A percentile compares a stretch with the other conserved stretches of the same genome.
phyloP scores from a whole-genome alignment of 1,140 invertebrate species.

The Pseudomyrmex gracilis region DNA sequence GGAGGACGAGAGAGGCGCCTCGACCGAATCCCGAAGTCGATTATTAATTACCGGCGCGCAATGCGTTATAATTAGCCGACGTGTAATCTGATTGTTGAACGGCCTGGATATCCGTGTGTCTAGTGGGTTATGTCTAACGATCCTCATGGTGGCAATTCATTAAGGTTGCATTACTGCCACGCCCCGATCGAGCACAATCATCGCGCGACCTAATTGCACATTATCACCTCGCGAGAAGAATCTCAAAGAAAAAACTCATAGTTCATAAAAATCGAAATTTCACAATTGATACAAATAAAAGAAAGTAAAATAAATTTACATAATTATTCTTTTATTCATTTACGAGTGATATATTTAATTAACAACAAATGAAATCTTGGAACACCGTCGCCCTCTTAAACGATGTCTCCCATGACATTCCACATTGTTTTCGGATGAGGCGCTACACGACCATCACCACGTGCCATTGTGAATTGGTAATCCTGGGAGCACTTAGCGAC shows the following conservation, averaged over 20 bases:
- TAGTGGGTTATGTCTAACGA: constrained; percentile 79
- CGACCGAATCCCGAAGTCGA: constrained; percentile 68
- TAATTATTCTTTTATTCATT: background rate
- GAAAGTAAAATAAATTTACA: no score
- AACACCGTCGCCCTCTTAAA: background rate
- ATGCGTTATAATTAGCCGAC: constrained; percentile 82
- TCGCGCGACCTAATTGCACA: constrained; percentile 50
- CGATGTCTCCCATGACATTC: background rate
- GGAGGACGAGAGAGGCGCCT: constrained; percentile 22
- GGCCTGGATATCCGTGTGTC: constrained; percentile 80
- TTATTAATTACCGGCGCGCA: constrained; percentile 80
- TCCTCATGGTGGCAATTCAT: constrained; percentile 83
- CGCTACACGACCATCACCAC: constrained; percentile 31
- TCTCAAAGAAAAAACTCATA: background rate
- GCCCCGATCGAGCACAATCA: constrained; percentile 49
- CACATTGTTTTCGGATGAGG: constrained; percentile 34
- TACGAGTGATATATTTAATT: background rate
- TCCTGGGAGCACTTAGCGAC: constrained; percentile 80
- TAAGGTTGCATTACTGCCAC: constrained; percentile 72
- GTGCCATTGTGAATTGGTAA: constrained; percentile 82
- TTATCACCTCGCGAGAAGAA: background rate
- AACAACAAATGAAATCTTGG: background rate
- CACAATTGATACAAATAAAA: constrained; percentile 9
- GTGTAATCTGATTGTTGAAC: constrained; percentile 80
- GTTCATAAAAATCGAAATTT: background rate